Evolutionary conservation across 2,113 vertebrate genomes (phyloP).

Genomic region (Setophaga kirtlandii): DNA sequence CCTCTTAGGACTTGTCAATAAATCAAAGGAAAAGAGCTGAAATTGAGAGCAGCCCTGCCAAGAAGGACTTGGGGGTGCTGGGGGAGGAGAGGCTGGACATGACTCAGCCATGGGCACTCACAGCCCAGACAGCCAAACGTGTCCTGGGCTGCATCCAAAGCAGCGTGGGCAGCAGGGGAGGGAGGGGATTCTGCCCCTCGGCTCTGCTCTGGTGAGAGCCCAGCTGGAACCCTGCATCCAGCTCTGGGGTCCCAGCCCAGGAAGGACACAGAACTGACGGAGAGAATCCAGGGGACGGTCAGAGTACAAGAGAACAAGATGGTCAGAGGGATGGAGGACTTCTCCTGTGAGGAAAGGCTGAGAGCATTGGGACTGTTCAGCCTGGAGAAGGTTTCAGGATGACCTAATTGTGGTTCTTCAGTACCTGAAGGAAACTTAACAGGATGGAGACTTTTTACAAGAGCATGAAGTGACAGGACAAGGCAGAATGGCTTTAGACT

Average conservation of each 20-base stretch:
- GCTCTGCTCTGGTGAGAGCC: neutral
- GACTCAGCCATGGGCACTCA: rapidly evolving
- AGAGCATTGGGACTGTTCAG: neutral
- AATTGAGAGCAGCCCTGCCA: neutral
- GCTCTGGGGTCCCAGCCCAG: neutral
- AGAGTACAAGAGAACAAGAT: neutral
- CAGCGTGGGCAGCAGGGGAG: rapidly evolving
- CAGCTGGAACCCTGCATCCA: rapidly evolving
- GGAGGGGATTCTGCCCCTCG: neutral
- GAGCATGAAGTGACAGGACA: neutral
- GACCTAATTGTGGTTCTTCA: neutral
- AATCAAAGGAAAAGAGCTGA: neutral
- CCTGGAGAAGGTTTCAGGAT: neutral
- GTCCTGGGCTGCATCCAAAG: neutral
- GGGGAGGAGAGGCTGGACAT: neutral
- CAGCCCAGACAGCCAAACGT: rapidly evolving
- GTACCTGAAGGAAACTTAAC: neutral
- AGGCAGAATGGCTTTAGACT: neutral
- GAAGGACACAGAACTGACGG: rapidly evolving
- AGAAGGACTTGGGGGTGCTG: neutral
- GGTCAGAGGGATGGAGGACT: neutral
- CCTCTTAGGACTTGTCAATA: neutral
- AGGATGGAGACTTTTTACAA: neutral
- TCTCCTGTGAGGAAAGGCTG: neutral
- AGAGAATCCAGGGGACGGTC: rapidly evolving